A percentile compares a stretch with the other conserved stretches of the same genome.
Evolutionary conservation across 2,888 invertebrate genomes (phyloP).

Genomic region (Orthonychiurus folsomi): DNA sequence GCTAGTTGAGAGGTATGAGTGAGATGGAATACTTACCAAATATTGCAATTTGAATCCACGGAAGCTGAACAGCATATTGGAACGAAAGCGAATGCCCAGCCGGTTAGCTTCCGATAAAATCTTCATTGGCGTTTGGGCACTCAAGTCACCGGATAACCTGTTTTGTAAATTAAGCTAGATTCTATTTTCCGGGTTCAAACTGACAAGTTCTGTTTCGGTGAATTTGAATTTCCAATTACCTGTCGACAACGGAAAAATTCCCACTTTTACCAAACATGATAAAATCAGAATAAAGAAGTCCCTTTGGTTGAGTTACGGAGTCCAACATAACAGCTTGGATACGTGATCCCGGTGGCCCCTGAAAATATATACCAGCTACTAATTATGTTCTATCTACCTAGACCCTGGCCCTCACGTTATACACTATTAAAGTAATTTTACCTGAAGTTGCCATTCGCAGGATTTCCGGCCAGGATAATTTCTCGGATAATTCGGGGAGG

Average conservation of each 20-base stretch:
- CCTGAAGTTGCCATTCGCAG: conserved; percentile 39
- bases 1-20: too few species aligned
- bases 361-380: not conserved
- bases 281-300: conserved; percentile 39
- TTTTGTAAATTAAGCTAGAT: too few species aligned
- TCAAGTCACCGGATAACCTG: conserved; percentile 38
- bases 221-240: too few species aligned
- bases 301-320: conserved; percentile 37
- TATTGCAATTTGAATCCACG: conserved; percentile 38
- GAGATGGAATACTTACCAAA: conserved; percentile 32
- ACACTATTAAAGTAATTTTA: too few species aligned
- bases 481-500: conserved; percentile 37
- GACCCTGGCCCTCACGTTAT: not conserved
- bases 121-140: conserved; percentile 35
- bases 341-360: conserved; percentile 28
- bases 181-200: too few species aligned
- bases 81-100: conserved; percentile 36
- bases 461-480: conserved; percentile 34
- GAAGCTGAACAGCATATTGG: conserved; percentile 37
- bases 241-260: conserved; percentile 32
- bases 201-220: conserved; percentile 10
- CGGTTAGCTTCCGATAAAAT: conserved; percentile 31
- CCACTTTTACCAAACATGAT: conserved; percentile 36
- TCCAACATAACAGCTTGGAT: conserved; percentile 39
- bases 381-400: not conserved